Conservation (phyloP, 2,113 vertebrate genomes). For the Megaleporinus macrocephalus region DNA sequence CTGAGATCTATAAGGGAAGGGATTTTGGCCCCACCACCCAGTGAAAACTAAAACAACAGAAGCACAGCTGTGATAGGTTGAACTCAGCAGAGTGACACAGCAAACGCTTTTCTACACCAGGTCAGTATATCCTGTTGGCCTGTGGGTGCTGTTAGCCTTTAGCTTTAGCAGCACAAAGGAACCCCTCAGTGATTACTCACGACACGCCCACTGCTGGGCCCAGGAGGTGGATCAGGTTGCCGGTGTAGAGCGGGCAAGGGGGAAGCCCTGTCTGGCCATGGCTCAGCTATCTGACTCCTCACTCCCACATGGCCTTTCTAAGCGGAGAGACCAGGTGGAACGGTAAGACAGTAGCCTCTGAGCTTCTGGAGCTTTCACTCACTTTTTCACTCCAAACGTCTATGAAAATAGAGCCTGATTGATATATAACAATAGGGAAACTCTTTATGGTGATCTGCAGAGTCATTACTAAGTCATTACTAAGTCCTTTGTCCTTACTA, state of each 20-base stretch:
- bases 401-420: not conserved
- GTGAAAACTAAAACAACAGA: constrained; percentile 34
- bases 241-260: constrained; percentile 28
- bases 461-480: no score
- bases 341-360: not conserved
- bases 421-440: no score
- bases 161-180: not conserved
- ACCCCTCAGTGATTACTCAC: constrained; percentile 42
- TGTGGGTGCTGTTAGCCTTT: constrained; percentile 16
- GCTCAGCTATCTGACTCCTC: constrained; percentile 66
- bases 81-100: constrained; percentile 56
- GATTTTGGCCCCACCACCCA: not conserved
- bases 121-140: constrained; percentile 19
- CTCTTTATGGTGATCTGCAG: no score
- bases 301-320: constrained; percentile 70
- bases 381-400: not conserved
- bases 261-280: constrained; percentile 43
- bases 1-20: constrained; percentile 46
- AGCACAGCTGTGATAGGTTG: constrained; percentile 64
- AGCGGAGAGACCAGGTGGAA: constrained; percentile 61
- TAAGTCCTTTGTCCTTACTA: no score
- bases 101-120: constrained; percentile 51
- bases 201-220: constrained; percentile 32
- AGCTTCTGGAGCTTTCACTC: not conserved
- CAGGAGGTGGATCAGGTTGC: constrained; percentile 14